Evolutionary conservation across 2,113 vertebrate species (phyloP).

Genomic region (Nymphicus hollandicus): DNA sequence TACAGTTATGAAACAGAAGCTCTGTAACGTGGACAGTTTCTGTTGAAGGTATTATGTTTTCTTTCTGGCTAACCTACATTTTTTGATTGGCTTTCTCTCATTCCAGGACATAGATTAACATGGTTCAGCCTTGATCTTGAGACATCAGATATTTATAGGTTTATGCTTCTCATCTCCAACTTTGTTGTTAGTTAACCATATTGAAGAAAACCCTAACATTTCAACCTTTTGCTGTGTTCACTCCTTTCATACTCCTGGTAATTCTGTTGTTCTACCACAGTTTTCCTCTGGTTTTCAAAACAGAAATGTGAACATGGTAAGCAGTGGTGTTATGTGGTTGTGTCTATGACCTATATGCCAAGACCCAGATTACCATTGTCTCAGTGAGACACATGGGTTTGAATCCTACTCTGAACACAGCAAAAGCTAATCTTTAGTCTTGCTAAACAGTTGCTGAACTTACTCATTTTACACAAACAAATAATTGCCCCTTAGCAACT

Average conservation of each 20-base stretch:
- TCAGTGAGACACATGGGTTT: background rate
- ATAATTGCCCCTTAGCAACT: rapidly evolving
- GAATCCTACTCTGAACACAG: background rate
- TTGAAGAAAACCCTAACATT: rapidly evolving
- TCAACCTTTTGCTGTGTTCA: background rate
- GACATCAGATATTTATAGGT: background rate
- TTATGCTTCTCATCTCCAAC: background rate
- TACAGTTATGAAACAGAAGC: background rate
- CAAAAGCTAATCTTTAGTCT: background rate
- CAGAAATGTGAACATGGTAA: background rate
- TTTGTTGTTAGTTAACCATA: background rate
- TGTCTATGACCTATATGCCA: background rate
- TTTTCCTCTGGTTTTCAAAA: background rate
- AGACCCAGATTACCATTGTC: background rate
- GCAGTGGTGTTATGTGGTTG: background rate
- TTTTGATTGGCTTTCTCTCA: background rate
- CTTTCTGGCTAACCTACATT: background rate
- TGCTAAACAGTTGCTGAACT: background rate
- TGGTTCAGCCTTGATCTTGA: background rate
- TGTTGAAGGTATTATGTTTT: background rate
- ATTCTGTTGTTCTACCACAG: background rate
- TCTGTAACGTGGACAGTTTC: background rate
- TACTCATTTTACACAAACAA: background rate
- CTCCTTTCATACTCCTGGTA: background rate
- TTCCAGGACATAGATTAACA: background rate